These are phyloP conservation scores for Hippocampus comes DNA, from an alignment of 2,113 vertebrate genomes.

Conservation along the genomic window DNA sequence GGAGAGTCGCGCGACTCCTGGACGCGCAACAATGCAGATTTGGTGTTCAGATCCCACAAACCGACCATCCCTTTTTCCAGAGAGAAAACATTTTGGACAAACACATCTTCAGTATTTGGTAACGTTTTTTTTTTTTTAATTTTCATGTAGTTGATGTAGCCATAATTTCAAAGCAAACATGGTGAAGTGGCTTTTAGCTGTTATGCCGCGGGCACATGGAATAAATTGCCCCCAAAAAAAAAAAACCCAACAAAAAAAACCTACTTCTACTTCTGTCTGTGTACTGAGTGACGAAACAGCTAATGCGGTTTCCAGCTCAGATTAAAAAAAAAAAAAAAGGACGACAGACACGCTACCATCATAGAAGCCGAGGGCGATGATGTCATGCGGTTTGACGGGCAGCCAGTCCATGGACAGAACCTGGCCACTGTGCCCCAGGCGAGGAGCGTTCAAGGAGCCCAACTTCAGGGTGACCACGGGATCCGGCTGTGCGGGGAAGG, in stretches of 20 bases:
- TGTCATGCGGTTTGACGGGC: slow-evolving; percentile 82
- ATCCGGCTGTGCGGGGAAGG: slow-evolving; percentile 49
- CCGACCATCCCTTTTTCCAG: slow-evolving; percentile 79
- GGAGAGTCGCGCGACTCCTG: slow-evolving; percentile 67
- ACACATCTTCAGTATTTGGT: not conserved
- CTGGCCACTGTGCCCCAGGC: slow-evolving; percentile 72
- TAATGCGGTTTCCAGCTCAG: not conserved
- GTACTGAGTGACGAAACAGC: too few relatives aligned
- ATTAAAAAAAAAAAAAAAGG: not conserved
- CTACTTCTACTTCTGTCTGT: not conserved
- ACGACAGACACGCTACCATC: slow-evolving; percentile 75
- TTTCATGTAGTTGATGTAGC: too few relatives aligned
- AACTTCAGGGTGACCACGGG: slow-evolving; percentile 77
- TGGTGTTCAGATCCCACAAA: slow-evolving; percentile 85
- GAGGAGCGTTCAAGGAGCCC: slow-evolving; percentile 79
- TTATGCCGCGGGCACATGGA: too few relatives aligned
- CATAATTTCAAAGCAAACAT: too few relatives aligned
- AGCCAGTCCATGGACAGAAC: slow-evolving; percentile 89
- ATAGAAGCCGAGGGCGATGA: slow-evolving; percentile 87
- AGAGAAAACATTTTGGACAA: not conserved
- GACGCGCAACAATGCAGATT: slow-evolving; percentile 80
- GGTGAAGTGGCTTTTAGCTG: too few relatives aligned
- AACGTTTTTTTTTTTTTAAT: not conserved
- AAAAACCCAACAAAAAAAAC: too few relatives aligned
- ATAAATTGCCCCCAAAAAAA: too few relatives aligned